These are phyloP conservation scores for Emys orbicularis DNA, from an alignment of 2,797 vertebrate genomes.

Conservation along the genomic window DNA sequence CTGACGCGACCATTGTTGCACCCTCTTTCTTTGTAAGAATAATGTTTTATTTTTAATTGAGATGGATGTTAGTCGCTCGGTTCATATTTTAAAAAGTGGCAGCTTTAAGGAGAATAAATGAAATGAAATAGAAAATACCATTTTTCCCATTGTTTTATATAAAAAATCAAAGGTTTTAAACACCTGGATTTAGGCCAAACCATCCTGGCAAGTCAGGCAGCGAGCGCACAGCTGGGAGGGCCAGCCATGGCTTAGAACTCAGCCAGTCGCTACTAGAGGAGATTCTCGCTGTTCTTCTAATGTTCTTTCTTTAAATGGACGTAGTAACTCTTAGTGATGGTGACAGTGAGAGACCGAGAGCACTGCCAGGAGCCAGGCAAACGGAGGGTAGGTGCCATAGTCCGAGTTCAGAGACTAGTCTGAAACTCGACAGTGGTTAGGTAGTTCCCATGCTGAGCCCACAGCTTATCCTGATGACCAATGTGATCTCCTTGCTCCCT, in stretches of 20 bases:
- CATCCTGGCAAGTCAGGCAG: neutral
- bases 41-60: slow-evolving; percentile 61
- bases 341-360: neutral
- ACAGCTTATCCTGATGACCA: neutral
- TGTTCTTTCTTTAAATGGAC: neutral
- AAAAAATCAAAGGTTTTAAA: neutral
- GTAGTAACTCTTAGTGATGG: neutral
- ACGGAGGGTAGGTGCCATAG: neutral
- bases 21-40: neutral
- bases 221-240: neutral
- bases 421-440: neutral
- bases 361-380: neutral
- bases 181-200: neutral
- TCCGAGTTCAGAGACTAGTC: neutral
- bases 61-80: slow-evolving; percentile 33
- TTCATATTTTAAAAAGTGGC: slow-evolving; percentile 14
- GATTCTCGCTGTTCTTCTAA: neutral
- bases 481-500: neutral
- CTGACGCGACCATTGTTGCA: neutral
- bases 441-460: neutral
- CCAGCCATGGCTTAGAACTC: neutral
- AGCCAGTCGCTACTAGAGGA: neutral
- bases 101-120: slow-evolving; percentile 34
- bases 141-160: neutral
- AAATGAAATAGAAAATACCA: slow-evolving; percentile 5